phyloP scores from a whole-genome alignment of 2,113 vertebrate genomes.

The Halichoerus grypus region DNA sequence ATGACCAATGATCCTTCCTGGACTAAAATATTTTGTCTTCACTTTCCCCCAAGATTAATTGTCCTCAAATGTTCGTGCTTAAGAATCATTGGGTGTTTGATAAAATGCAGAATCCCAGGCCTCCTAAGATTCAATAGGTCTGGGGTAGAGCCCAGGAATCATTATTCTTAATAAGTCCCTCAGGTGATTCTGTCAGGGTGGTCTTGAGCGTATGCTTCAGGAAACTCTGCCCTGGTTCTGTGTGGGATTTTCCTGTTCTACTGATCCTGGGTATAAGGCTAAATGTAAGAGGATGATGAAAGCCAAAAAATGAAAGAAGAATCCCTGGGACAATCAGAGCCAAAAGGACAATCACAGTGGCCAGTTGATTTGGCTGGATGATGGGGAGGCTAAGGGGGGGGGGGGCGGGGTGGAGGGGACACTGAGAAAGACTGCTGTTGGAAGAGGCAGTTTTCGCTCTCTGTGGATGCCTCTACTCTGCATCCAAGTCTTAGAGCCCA shows the following conservation, averaged over 20 bases:
- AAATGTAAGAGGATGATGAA: neutral
- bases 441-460: neutral
- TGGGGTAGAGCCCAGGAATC: neutral
- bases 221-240: neutral
- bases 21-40: neutral
- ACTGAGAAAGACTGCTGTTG: fast-evolving
- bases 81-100: neutral
- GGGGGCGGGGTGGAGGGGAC: neutral
- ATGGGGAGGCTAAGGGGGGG: too few species aligned
- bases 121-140: neutral
- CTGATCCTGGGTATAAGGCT: neutral
- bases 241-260: neutral
- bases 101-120: neutral
- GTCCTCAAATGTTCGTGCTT: neutral
- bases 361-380: neutral
- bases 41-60: neutral
- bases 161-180: neutral
- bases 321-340: neutral
- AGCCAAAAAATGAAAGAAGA: neutral
- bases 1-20: neutral
- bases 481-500: neutral
- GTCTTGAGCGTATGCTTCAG: neutral
- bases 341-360: neutral
- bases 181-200: neutral
- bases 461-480: too few species aligned